Base-by-base conservation (phyloP, 2,888 invertebrate genomes). In the Troides oblongomaculatus region DNA sequence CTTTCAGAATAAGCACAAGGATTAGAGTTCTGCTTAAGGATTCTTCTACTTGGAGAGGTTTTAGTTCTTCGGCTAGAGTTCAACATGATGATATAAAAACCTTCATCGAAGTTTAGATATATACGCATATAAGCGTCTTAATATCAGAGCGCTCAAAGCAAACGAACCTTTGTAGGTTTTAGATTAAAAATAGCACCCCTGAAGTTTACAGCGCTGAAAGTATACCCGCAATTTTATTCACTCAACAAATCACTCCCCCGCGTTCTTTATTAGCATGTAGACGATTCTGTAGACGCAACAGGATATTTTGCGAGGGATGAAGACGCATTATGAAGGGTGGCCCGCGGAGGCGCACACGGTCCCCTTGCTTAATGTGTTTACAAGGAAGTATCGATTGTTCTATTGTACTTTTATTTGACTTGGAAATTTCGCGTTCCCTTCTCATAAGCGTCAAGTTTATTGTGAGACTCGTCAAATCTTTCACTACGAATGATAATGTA, bases 321-420 rank as follows among this genome's bases (percentile, higher is more conserved):
- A 86, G 86, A 86, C 79, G 84, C 84, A 85, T 85, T 81, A 81
- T 83, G 84, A 85, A 39, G 83, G 82, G 81, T 81, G 76, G 75
- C 75, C 72, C 74, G 77, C 71, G 69, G 72, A 67, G 69, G 60
- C 62, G 71, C 66, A 68, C 61, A 56, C 70, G 63, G 72, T 84
- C 88, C 88, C 87, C 88, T 84, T 8, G 86, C 81, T 86, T 91
- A 92, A 92, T 91, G 91, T 92, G 92, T 92, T 92, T 92, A 92
- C 92, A 91, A 88, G 87, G 84, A 84, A 88, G 88, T 92, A 92
- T 92, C 90, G 92, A 92, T 91, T 92, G 90, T 91, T 86, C 85
- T 82, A 87, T 88, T 89, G 88, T 88, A 85, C 83, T 88, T 89
- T 88, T 91, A 90, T 92, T 91, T 91, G 89, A 90, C 88, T 92